phyloP scores from a whole-genome alignment of 2,888 invertebrate genomes.

The Drosophila yooni region DNA sequence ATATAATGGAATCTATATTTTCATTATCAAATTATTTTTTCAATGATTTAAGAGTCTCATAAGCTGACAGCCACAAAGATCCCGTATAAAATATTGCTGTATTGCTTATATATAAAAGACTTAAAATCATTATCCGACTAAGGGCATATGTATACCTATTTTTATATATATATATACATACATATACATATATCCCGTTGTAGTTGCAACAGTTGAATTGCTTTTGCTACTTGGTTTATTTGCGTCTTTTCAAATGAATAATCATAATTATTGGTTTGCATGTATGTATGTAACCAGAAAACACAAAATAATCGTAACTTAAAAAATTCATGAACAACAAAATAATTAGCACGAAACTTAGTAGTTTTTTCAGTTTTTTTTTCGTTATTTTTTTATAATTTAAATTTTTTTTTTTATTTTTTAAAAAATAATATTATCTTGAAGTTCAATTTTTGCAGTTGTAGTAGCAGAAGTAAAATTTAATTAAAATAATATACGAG shows the following conservation, averaged over 20 bases:
- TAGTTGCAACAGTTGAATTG: slow-evolving; percentile 15
- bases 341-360: slow-evolving; percentile 60
- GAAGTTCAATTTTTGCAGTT: slow-evolving; percentile 83
- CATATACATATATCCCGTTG: slow-evolving; percentile 7
- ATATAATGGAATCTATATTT: neutral
- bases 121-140: neutral
- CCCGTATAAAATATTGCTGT: neutral
- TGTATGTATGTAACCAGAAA: slow-evolving; percentile 7
- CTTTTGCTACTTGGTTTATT: slow-evolving; percentile 68
- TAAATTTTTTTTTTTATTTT: slow-evolving; percentile 79
- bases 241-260: slow-evolving; percentile 56
- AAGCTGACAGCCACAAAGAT: neutral
- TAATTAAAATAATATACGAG: slow-evolving; percentile 84
- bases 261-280: slow-evolving; percentile 30
- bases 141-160: neutral
- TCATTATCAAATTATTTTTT: neutral
- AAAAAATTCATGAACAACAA: slow-evolving; percentile 61
- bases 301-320: slow-evolving; percentile 26
- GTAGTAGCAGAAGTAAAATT: slow-evolving; percentile 84
- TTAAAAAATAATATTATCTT: slow-evolving; percentile 82
- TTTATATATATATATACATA: neutral
- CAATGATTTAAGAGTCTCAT: neutral
- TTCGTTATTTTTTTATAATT: slow-evolving; percentile 80
- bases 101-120: neutral
- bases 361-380: slow-evolving; percentile 65